Conservation (phyloP, 2,797 vertebrate genomes). For the Pitangus sulphuratus region DNA sequence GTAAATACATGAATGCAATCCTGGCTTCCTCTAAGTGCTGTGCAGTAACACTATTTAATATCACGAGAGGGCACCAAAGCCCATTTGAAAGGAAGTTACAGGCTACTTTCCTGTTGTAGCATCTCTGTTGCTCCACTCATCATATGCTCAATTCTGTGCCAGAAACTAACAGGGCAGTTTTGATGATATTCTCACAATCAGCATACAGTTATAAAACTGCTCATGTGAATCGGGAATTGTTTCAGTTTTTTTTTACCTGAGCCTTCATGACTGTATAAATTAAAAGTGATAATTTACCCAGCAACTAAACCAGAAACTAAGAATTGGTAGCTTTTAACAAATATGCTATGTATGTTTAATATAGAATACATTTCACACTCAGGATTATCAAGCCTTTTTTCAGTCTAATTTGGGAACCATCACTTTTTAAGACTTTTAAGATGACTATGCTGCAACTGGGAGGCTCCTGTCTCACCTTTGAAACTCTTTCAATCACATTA, state of each 20-base stretch:
- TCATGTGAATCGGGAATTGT: background rate
- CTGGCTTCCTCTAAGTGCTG: background rate
- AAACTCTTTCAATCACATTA: background rate
- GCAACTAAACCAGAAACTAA: background rate
- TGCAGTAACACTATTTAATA: background rate
- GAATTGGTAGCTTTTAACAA: background rate
- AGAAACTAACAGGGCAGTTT: background rate
- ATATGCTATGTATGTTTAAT: background rate
- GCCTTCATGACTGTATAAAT: background rate
- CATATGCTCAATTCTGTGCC: background rate
- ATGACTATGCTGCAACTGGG: background rate
- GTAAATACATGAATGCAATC: background rate
- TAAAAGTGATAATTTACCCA: background rate
- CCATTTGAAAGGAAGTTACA: background rate
- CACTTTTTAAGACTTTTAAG: background rate
- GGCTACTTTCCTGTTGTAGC: background rate
- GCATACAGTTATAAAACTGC: background rate
- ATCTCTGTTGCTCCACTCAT: background rate
- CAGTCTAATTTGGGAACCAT: background rate
- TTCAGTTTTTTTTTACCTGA: background rate
- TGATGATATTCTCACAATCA: background rate
- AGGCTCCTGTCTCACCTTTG: background rate
- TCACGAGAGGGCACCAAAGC: conserved; percentile 53
- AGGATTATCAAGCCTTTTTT: background rate
- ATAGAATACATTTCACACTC: background rate